Evolutionary conservation across 2,113 vertebrate species (phyloP).

Genomic region (Abramis brama): DNA sequence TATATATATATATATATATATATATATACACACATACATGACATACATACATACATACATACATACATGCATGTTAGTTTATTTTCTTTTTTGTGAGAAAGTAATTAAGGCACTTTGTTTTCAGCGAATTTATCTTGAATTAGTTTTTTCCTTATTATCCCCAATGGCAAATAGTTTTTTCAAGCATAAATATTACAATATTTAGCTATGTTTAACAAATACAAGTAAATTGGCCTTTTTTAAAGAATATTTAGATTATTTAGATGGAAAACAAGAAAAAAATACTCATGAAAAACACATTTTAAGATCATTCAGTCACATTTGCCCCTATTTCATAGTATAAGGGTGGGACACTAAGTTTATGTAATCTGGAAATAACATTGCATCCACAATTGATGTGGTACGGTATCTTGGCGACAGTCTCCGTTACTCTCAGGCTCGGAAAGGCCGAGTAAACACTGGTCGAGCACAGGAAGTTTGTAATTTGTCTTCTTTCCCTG

Average conservation of each 20-base stretch:
- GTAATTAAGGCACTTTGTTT: too few relatives aligned
- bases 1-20: too few relatives aligned
- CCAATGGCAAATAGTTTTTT: too few relatives aligned
- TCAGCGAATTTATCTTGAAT: too few relatives aligned
- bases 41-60: too few relatives aligned
- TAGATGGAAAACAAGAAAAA: neutral
- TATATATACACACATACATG: too few relatives aligned
- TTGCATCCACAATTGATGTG: conserved; percentile 67
- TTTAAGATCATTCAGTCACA: neutral
- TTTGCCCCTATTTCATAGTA: neutral
- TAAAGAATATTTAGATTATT: neutral
- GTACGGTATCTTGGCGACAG: conserved; percentile 64
- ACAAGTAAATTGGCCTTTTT: neutral
- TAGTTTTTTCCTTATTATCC: too few relatives aligned
- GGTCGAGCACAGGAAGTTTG: conserved; percentile 69
- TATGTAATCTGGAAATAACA: conserved; percentile 64
- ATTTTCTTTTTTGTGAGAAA: too few relatives aligned
- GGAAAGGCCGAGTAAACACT: conserved; percentile 70
- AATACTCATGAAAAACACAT: neutral
- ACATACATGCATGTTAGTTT: too few relatives aligned
- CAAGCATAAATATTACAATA: too few relatives aligned
- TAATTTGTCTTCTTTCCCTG: conserved; percentile 62
- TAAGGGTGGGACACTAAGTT: conserved; percentile 24
- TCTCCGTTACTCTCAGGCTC: conserved; percentile 61
- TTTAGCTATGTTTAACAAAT: neutral